A percentile compares a stretch with the other conserved stretches of the same genome.
phyloP scores from a whole-genome alignment of 2,888 invertebrate genomes.

The Ochropacha duplaris region DNA sequence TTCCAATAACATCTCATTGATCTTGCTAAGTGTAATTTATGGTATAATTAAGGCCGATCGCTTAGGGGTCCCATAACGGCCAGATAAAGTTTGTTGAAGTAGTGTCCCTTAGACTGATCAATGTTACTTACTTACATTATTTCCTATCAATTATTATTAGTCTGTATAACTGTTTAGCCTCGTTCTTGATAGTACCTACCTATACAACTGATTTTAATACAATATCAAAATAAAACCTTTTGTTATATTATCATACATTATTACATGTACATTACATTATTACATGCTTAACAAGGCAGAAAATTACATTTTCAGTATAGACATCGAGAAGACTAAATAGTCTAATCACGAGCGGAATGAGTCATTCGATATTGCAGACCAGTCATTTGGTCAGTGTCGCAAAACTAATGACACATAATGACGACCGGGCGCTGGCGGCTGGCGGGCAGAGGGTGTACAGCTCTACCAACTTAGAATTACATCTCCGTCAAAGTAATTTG shows the following conservation, averaged over 20 bases:
- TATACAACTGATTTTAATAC: not conserved
- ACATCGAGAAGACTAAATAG: constrained; percentile 66
- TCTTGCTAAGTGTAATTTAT: constrained; percentile 80
- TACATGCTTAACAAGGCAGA: constrained; percentile 30
- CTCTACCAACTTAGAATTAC: constrained; percentile 32
- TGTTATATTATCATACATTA: not conserved
- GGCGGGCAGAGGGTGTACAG: constrained; percentile 60
- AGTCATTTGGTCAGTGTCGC: constrained; percentile 83
- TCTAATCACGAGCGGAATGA: constrained; percentile 76
- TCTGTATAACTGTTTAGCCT: constrained; percentile 8
- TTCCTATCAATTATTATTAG: constrained; percentile 24
- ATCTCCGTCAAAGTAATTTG: constrained; percentile 35
- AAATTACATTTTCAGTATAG: constrained; percentile 31
- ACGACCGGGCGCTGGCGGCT: constrained; percentile 67
- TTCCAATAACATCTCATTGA: constrained; percentile 78
- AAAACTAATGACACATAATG: constrained; percentile 83
- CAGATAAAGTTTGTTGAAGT: constrained; percentile 48
- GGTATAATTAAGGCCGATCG: constrained; percentile 73
- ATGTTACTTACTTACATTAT: constrained; percentile 5
- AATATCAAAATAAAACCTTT: not conserved
- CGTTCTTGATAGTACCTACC: not conserved
- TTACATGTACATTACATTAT: constrained; percentile 2
- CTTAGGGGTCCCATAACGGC: constrained; percentile 60
- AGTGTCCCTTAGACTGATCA: not conserved
- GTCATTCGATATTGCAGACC: constrained; percentile 79